Evolutionary conservation across 2,797 vertebrate genomes (phyloP), one percentile per base, ranked within the genome.

Genomic region (Thunnus albacares): DNA sequence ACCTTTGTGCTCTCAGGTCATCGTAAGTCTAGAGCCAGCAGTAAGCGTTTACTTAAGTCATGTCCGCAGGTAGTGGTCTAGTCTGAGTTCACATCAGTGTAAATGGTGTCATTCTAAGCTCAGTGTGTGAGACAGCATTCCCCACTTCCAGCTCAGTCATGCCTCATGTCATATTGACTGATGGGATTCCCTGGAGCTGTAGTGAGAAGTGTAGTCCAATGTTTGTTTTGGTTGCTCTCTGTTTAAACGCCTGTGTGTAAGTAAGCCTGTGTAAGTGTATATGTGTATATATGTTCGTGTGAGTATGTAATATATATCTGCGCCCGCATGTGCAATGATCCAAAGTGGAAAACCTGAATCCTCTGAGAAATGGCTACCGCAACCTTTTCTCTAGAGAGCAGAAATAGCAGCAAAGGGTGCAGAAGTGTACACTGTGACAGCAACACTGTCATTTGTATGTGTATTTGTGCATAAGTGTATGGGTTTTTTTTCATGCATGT

Each of bases 101-200:
- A 89, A 92, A 89, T 72, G 75, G 83, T 87, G 90, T 92, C 85
- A 88, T 81, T 83, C 80, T 58, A 53, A 87, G 81, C 87, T 76
- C 82, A 78, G 84, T 73, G 59, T 92, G 86, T 89, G 85, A 91
- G 87, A 85, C 88, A 82, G 89, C 91, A 87, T 89, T 91, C 89
- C 80, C 86, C 88, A 86, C 90, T 91, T 93, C 90, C 83, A 89
- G 86, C 90, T 92, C 92, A 92, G 92, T 92, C 92, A 91, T 92
- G 91, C 88, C 90, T 92, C 81, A 75, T 92, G 91, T 93, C 92
- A 93, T 87, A 90, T 90, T 94, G 93, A 93, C 89, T 89, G 91
- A 94, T 93, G 92, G 93, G 90, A 92, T 90, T 94, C 92, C 91
- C 90, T 87, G 77, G 91, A 93, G 89, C 88, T 87, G 66, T 55